phyloP scores from a whole-genome alignment of 2,797 vertebrate genomes.

The Myripristis murdjan region DNA sequence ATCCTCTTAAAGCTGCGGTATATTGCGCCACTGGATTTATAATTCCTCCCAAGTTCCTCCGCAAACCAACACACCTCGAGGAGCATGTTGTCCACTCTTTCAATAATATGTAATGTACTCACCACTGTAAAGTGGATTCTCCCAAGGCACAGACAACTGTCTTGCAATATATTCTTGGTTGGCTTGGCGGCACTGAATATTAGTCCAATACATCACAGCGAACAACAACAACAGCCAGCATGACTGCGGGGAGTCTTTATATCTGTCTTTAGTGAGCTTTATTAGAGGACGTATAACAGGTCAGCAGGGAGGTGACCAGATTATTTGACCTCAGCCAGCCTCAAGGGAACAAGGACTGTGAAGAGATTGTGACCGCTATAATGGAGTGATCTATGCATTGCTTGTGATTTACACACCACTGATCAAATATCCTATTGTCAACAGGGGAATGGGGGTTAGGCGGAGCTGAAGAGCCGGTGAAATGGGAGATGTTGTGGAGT shows the following conservation, averaged over 20 bases:
- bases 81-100: slow-evolving; percentile 62
- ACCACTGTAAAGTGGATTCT: slow-evolving; percentile 55
- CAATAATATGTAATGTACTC: slow-evolving; percentile 71
- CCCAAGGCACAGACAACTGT: slow-evolving; percentile 50
- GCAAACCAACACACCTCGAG: slow-evolving; percentile 60
- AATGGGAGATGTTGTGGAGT: neutral
- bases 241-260: slow-evolving; percentile 51
- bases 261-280: slow-evolving; percentile 50
- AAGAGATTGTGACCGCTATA: slow-evolving; percentile 17
- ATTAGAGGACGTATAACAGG: slow-evolving; percentile 55
- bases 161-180: slow-evolving; percentile 62
- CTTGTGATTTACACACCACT: slow-evolving; percentile 24
- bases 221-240: slow-evolving; percentile 46
- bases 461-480: neutral
- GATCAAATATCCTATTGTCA: slow-evolving; percentile 41
- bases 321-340: slow-evolving; percentile 44
- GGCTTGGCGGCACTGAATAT: slow-evolving; percentile 67
- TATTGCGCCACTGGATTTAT: slow-evolving; percentile 48
- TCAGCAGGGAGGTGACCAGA: slow-evolving; percentile 52
- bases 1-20: slow-evolving; percentile 39
- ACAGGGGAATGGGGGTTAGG: slow-evolving; percentile 6
- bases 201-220: slow-evolving; percentile 70
- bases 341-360: slow-evolving; percentile 14
- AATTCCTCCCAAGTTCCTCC: slow-evolving; percentile 22
- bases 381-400: slow-evolving; percentile 33